phyloP scores from a whole-genome alignment of 2,888 invertebrate genomes.

The Ennomos quercinarius region DNA sequence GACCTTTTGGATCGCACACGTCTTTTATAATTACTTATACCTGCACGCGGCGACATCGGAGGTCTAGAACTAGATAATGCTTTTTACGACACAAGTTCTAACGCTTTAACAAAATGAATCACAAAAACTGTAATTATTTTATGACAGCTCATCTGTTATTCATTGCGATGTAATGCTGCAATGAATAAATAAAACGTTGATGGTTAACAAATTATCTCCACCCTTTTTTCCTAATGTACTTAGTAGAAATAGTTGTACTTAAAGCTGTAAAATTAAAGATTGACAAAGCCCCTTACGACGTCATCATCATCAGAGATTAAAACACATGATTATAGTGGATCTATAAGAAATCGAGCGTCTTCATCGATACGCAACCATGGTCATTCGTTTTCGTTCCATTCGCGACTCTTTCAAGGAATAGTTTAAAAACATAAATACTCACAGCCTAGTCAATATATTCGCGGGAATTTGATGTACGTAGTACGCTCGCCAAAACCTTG shows the following conservation, averaged over 20 bases:
- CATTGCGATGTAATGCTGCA: conserved; percentile 32
- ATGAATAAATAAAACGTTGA: conserved; percentile 27
- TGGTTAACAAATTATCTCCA: neutral
- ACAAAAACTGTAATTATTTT: conserved; percentile 43
- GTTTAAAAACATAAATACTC: too few species aligned
- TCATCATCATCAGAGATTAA: neutral
- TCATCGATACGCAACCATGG: too few species aligned
- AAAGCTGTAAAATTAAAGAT: neutral
- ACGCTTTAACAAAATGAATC: conserved; percentile 19
- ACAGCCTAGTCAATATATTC: too few species aligned
- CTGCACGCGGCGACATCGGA: conserved; percentile 39
- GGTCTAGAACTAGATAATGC: conserved; percentile 34
- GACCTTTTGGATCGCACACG: conserved; percentile 64
- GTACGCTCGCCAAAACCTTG: too few species aligned
- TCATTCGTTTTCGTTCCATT: too few species aligned
- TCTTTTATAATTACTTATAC: conserved; percentile 58
- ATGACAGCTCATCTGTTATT: conserved; percentile 45
- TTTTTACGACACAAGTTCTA: conserved; percentile 13
- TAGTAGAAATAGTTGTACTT: neutral
- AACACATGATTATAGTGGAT: too few species aligned
- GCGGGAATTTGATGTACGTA: too few species aligned
- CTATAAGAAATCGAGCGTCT: too few species aligned
- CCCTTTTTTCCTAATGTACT: neutral
- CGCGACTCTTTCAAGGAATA: too few species aligned
- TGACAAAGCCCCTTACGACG: too few species aligned